Evolutionary conservation across 2,113 vertebrate species (phyloP).

Genomic region (Aspidoscelis tigris): DNA sequence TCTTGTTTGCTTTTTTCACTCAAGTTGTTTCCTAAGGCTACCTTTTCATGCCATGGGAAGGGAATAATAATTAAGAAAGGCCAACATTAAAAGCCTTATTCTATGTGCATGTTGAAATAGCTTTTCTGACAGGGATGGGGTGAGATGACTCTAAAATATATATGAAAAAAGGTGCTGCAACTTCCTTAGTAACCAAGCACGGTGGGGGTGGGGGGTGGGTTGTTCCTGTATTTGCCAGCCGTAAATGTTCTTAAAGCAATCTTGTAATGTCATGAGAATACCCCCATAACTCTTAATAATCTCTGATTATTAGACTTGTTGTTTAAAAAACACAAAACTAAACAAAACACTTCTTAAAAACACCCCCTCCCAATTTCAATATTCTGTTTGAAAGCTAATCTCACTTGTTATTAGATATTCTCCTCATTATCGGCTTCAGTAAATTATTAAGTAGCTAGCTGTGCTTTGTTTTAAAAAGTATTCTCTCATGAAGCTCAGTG

Average conservation of each 20-base stretch:
- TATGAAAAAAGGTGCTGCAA: slow-evolving; percentile 40
- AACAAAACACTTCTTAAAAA: not conserved
- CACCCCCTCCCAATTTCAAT: not conserved
- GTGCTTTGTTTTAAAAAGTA: slow-evolving; percentile 80
- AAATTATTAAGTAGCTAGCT: slow-evolving; percentile 83
- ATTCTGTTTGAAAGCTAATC: slow-evolving; percentile 74
- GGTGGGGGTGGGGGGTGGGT: slow-evolving; percentile 2
- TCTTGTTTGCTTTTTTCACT: fast-evolving
- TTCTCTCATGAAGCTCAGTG: slow-evolving; percentile 72
- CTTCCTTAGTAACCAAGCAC: slow-evolving; percentile 55
- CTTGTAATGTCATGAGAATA: slow-evolving; percentile 59
- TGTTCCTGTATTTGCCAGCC: not conserved
- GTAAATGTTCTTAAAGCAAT: slow-evolving; percentile 60
- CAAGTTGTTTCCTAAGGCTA: slow-evolving; percentile 9
- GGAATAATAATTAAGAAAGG: slow-evolving; percentile 5
- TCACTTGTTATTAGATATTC: slow-evolving; percentile 79
- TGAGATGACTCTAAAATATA: slow-evolving; percentile 5
- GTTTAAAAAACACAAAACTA: not conserved
- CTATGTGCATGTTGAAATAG: not conserved
- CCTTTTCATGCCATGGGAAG: slow-evolving; percentile 27
- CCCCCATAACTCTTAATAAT: slow-evolving; percentile 68
- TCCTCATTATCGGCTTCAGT: slow-evolving; percentile 75
- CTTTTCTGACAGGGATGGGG: not conserved
- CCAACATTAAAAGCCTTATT: not conserved
- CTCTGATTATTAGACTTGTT: not conserved